A percentile compares a stretch with the other conserved stretches of the same genome.
phyloP scores from a whole-genome alignment of 2,888 invertebrate genomes.

The Rosalia funebris region DNA sequence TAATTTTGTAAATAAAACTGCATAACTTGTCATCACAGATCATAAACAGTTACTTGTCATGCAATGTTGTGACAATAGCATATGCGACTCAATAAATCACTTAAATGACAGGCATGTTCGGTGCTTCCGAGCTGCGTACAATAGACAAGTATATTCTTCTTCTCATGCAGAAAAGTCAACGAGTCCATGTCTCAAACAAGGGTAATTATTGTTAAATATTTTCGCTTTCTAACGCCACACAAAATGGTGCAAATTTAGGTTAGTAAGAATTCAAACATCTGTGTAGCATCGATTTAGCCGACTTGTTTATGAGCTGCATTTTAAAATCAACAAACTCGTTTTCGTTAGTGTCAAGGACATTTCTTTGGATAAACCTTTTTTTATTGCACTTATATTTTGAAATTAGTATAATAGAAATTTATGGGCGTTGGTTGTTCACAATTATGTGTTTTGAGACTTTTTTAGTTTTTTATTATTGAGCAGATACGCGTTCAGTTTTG shows the following conservation, averaged over 20 bases:
- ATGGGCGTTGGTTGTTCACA: too few species aligned
- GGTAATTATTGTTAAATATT: constrained; percentile 45
- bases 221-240: constrained; percentile 60
- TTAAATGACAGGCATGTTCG: constrained; percentile 18
- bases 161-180: constrained; percentile 23
- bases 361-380: constrained; percentile 7
- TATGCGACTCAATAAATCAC: constrained; percentile 19
- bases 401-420: too few species aligned
- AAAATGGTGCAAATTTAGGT: constrained; percentile 56
- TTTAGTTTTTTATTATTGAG: too few species aligned
- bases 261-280: constrained; percentile 49
- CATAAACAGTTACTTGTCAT: too few species aligned
- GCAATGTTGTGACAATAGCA: too few species aligned
- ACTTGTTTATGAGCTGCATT: constrained; percentile 22
- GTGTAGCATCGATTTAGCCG: constrained; percentile 33
- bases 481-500: too few species aligned
- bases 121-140: constrained; percentile 5
- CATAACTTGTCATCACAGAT: too few species aligned
- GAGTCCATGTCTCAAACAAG: constrained; percentile 23
- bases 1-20: too few species aligned
- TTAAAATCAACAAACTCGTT: constrained; percentile 25
- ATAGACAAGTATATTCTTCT: constrained; percentile 12
- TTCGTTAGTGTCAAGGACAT: constrained; percentile 27
- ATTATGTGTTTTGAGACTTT: too few species aligned
- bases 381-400: constrained; percentile 22